Evolutionary conservation across 2,113 vertebrate genomes (phyloP), one percentile per base, ranked within the genome.

Genomic region (Ophthalmolycus amberensis): DNA sequence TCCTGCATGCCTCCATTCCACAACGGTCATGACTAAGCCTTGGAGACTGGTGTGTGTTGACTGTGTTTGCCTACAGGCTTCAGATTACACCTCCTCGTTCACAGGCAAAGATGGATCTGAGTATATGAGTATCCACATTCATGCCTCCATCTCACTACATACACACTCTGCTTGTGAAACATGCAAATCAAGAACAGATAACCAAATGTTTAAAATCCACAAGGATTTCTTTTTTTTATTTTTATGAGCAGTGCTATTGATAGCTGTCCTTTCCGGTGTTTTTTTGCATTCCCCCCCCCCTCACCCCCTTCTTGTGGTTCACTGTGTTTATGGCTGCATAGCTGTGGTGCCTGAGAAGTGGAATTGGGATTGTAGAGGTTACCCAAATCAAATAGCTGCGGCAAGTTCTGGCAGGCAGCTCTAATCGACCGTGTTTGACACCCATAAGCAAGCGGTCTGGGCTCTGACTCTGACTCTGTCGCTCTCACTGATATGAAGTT

Each of bases 151-250:
- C 72, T 79, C 59, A 40, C 69, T 62, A 56, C 52, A 3, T 50
- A 63, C 50, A 3, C 58, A 38, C 75, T 77, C 50, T 9, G 60
- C 34, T 77, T 77, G 72, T 85, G 50, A 86, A 66, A 42, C 42
- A 89, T 86, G 79, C 85, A 93, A 92, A 92, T 77, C 6, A 69
- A 42, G 58, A 40, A 16, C 15, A 4, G 9, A 91, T 84, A 86
- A 58, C 20, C 82, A 88, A 84, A 93, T 90, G 60, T 46, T n/a
- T 4, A 60, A 38, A 90, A 89, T 54, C 79, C 69, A 20, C 38
- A 7, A 14, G 68, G 71, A 44, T 40, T n/a, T 18, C 1, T 34
- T 34, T 59, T 12, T 32, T 32, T 32, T 32, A n/a, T 32, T 32
- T 32, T 69, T 63, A 79, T 3, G 10, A 77, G 52, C 27, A 0